Conservation (phyloP, 2,797 vertebrate species). For the Amniataba percoides region DNA sequence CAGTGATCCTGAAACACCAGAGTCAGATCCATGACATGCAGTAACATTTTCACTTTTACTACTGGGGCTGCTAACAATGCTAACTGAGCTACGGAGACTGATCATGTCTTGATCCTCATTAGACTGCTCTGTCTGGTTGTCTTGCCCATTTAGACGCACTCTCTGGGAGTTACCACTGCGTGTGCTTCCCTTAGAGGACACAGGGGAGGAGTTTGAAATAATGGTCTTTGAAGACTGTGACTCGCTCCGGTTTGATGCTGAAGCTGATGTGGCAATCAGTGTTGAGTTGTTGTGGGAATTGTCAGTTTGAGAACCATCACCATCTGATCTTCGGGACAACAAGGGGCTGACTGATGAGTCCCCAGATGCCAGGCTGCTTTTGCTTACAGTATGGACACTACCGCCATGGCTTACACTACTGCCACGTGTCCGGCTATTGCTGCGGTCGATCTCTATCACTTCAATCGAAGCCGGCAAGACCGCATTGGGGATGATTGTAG, state of each 20-base stretch:
- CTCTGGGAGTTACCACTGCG: conserved; percentile 54
- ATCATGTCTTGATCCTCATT: conserved; percentile 69
- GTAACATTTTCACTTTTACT: conserved; percentile 47
- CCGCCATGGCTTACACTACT: conserved; percentile 57
- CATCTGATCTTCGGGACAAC: conserved; percentile 87
- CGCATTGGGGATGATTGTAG: conserved; percentile 97
- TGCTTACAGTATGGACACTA: conserved; percentile 85
- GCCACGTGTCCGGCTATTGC: conserved; percentile 82
- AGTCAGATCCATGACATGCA: conserved; percentile 46
- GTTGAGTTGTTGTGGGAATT: conserved; percentile 85
- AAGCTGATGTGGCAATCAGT: conserved; percentile 41
- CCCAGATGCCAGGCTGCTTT: conserved; percentile 87
- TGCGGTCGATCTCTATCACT: conserved; percentile 91
- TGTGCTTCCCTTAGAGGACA: conserved; percentile 88
- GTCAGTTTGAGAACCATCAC: conserved; percentile 74
- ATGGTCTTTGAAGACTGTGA: conserved; percentile 94
- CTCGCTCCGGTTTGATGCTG: conserved; percentile 91
- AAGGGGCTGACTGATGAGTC: conserved; percentile 87
- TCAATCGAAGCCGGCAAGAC: conserved; percentile 93
- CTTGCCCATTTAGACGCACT: conserved; percentile 37
- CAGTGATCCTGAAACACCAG: conserved; percentile 20
- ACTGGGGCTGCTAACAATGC: conserved; percentile 65
- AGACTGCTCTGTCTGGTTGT: conserved; percentile 38
- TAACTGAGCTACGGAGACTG: conserved; percentile 78
- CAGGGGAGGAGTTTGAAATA: conserved; percentile 90